Evolutionary conservation across 1,140 invertebrate species (phyloP), one percentile per base, ranked within the genome.

Genomic region (Drosophila arawakana): DNA sequence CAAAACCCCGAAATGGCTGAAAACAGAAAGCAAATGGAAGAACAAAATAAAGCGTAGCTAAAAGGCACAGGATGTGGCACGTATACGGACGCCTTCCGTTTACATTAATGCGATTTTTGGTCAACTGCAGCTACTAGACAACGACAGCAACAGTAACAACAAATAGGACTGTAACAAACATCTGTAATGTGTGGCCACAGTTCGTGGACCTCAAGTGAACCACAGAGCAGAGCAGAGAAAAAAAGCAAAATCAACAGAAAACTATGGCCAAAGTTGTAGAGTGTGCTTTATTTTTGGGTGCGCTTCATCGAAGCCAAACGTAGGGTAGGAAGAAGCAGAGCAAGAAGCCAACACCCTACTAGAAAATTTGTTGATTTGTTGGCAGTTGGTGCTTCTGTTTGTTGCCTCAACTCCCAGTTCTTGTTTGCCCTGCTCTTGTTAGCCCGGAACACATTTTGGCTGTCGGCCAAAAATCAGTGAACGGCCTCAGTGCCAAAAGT

Each of bases 161-260:
- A 55, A 35, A n/a, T 50, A 43, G 37, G 25, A 44, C 44, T 37
- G 34, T 54, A 35, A 60, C 15, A 43, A 37, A 47, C 13, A 39
- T 47, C 34, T 15, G 2, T n/a, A 46, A 62, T 54, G 39, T 68
- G 44, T 67, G 41, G 73, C 67, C 8, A 47, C 59, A 71, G 67
- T 75, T 75, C 73, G 59, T 65, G 44, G 67, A 75, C 72, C 72
- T 63, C 52, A 52, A 75, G 52, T 75, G 46, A 75, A 70, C 66
- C 67, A 44, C 54, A 65, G 44, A 35, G 18, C 39, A 21, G 39
- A 43, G 37, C 43, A 54, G 43, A 2, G 18, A 21, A 54, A 30
- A 49, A 35, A 30, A 58, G 21, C 9, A 44, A 54, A 52, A 50
- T 35, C 34, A 43, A 58, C 35, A 54, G 25, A 30, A 30, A 47